Percentiles rank a stretch among this genome's conserved stretches.
Evolutionary conservation across 2,797 vertebrate genomes (phyloP).

Genomic region (Perodicticus potto): DNA sequence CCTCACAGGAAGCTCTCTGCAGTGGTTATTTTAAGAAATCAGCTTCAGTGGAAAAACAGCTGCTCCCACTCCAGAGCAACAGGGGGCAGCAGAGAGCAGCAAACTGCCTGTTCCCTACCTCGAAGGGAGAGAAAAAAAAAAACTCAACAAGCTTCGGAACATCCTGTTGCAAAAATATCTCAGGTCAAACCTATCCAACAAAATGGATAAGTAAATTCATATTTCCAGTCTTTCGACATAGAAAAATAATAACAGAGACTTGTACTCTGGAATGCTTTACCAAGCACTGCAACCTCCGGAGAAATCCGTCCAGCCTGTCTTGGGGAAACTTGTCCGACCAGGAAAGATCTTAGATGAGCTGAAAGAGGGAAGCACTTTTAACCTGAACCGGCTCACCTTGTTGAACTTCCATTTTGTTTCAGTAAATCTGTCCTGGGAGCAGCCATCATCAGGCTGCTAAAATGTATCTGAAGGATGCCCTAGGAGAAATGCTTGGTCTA

Average conservation of each 20-base stretch:
- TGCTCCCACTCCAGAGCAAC: constrained; percentile 56
- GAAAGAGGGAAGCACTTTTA: neutral
- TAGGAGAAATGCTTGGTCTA: constrained; percentile 64
- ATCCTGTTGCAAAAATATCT: constrained; percentile 30
- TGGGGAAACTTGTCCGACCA: neutral
- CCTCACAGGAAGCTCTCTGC: constrained; percentile 1
- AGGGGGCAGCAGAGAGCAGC: constrained; percentile 80
- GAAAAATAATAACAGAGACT: neutral
- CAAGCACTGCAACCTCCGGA: neutral
- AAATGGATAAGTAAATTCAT: neutral
- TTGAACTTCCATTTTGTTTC: constrained; percentile 44
- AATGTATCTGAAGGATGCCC: constrained; percentile 45
- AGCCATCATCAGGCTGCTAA: neutral
- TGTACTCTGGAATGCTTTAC: neutral
- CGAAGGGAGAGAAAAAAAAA: neutral
- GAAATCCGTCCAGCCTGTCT: neutral
- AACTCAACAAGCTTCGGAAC: neutral
- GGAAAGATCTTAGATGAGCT: neutral
- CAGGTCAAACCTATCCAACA: neutral
- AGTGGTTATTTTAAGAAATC: constrained; percentile 65
- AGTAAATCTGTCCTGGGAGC: constrained; percentile 54
- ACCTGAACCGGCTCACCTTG: constrained; percentile 48
- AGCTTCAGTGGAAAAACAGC: constrained; percentile 6
- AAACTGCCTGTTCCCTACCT: neutral
- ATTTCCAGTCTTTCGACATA: neutral